Conservation (phyloP, 2,888 invertebrate species). For the Tachina grossa region DNA sequence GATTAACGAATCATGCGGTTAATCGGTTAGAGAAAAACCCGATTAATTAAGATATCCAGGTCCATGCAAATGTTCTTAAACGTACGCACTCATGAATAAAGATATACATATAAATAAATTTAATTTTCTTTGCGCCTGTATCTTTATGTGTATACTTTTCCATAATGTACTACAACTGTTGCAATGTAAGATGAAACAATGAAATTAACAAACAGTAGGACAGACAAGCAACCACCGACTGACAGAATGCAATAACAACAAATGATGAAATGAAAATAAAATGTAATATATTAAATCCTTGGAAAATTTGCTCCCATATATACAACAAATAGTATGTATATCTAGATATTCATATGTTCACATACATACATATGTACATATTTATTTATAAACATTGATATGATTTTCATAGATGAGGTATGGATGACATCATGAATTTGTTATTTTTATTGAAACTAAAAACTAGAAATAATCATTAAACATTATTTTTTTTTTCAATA, state of each 20-base stretch:
- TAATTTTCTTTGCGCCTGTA: not conserved
- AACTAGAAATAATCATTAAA: too few relatives aligned
- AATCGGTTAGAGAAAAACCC: too few relatives aligned
- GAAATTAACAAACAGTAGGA: constrained; percentile 48
- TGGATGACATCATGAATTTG: not conserved
- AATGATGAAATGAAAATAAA: constrained; percentile 50
- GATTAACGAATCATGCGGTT: too few relatives aligned
- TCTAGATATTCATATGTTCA: constrained; percentile 25
- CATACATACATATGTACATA: not conserved
- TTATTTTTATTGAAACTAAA: not conserved
- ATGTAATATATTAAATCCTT: constrained; percentile 53
- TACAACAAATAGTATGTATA: not conserved
- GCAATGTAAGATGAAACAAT: constrained; percentile 59
- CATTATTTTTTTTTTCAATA: not conserved
- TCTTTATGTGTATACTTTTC: not conserved
- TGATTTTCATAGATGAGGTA: not conserved
- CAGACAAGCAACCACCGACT: constrained; percentile 63
- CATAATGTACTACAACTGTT: constrained; percentile 58
- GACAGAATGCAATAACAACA: constrained; percentile 12
- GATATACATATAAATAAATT: not conserved
- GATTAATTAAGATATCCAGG: not conserved
- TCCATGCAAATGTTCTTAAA: constrained; percentile 2
- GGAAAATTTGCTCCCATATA: constrained; percentile 27
- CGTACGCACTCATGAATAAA: not conserved
- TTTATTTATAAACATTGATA: not conserved